phyloP scores from a whole-genome alignment of 2,113 vertebrate genomes.

The Fregata magnificens region DNA sequence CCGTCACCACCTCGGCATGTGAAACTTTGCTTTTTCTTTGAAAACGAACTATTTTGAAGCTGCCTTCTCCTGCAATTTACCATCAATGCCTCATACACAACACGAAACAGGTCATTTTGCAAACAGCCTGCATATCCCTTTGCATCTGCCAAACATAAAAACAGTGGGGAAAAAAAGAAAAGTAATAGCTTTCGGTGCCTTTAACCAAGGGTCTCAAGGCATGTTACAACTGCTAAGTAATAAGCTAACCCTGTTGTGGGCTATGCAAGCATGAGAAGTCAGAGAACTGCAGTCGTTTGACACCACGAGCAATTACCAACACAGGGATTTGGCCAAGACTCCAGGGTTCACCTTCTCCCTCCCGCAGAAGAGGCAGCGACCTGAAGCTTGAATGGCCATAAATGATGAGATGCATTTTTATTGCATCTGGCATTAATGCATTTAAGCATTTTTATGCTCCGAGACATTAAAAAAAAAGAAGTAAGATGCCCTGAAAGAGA shows the following conservation, averaged over 20 bases:
- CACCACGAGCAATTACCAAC: too few relatives aligned
- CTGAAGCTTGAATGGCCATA: not conserved
- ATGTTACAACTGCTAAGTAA: not conserved
- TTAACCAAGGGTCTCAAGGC: not conserved
- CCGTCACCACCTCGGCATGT: not conserved
- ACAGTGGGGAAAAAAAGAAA: not conserved
- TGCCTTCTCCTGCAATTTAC: not conserved
- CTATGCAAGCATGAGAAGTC: not conserved
- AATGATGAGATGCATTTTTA: not conserved
- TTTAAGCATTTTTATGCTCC: not conserved
- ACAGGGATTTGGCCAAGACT: not conserved
- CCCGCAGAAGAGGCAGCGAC: not conserved
- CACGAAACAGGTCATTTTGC: not conserved
- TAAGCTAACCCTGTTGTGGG: not conserved
- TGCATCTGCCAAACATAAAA: not conserved
- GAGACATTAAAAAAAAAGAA: not conserved
- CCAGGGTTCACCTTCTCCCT: not conserved
- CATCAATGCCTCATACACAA: not conserved
- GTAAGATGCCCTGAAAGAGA: not conserved
- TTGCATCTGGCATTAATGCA: not conserved
- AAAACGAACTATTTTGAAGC: not conserved
- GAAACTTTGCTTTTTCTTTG: not conserved
- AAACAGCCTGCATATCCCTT: not conserved
- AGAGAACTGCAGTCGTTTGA: not conserved
- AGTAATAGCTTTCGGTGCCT: not conserved